Evolutionary conservation across 2,888 invertebrate species (phyloP), one percentile per base, ranked within the genome.

Genomic region (Sicus ferrugineus): DNA sequence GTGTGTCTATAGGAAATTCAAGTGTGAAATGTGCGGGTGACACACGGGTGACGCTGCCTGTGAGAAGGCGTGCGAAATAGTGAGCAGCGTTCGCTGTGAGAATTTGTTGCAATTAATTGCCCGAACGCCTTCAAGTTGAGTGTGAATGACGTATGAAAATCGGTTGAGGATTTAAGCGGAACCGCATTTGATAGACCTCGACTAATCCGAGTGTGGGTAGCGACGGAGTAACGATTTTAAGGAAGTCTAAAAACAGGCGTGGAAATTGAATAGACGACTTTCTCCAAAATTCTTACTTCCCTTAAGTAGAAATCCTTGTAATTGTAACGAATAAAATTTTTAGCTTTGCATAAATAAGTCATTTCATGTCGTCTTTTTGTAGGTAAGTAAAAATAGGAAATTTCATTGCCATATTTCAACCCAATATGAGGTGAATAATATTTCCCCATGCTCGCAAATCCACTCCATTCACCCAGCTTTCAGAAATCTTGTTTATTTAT

Each of bases 11-110:
- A 52, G 50, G 68, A 63, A 69, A 73, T 72, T 71, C 72, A 65
- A 72, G 50, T 69, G 68, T 74, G 69, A 73, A 74, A 59, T 72
- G 73, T 77, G 79, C 76, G 77, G 75, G 77, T 74, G 74, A 73
- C 73, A 73, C 52, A 52, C 68, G 59, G 67, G 54, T 59, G 67
- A 50, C 50, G 19, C 11, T 59, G 34, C 3, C 23, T 26, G 14
- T 64, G 30, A 61, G 28, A 28, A 61, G 16, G 38, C 67, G 48
- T 58, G 63, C 31, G 30, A 64, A 58, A 59, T 68, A 38, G 16
- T 42, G 59, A 67, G 30, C 54, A 26, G 62, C 9, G 31, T 48
- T 62, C 31, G 61, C 62, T 68, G 52, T 68, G 67, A 58, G 69
- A 71, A 73, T 70, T 73, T 62, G 59, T 68, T 71, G 69, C 67